phyloP scores from a whole-genome alignment of 1,140 invertebrate species.

The Dendroctonus ponderosae region DNA sequence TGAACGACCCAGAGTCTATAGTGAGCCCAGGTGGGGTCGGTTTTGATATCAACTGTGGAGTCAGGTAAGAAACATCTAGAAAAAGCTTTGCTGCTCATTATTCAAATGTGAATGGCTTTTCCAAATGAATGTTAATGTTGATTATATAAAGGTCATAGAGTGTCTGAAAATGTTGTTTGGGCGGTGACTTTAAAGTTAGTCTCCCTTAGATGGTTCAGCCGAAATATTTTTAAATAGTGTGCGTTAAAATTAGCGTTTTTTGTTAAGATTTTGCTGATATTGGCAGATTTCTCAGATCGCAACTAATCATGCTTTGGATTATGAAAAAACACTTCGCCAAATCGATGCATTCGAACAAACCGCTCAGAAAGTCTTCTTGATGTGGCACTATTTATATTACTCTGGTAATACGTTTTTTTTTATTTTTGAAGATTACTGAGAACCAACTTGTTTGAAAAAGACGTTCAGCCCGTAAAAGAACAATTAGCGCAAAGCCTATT shows the following conservation, averaged over 20 bases:
- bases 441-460: conserved; percentile 94
- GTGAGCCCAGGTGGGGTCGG: conserved; percentile 79
- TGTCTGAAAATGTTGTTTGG: too few relatives aligned
- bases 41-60: conserved; percentile 39
- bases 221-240: too few relatives aligned
- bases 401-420: conserved; percentile 56
- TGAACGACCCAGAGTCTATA: conserved; percentile 86
- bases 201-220: too few relatives aligned
- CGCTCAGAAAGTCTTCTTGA: neutral
- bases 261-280: conserved; percentile 55
- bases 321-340: too few relatives aligned
- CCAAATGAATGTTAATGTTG: too few relatives aligned
- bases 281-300: neutral
- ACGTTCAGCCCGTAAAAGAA: conserved; percentile 95
- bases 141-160: too few relatives aligned
- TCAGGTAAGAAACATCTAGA: conserved; percentile 20
- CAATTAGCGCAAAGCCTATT: conserved; percentile 97
- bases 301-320: too few relatives aligned
- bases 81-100: neutral
- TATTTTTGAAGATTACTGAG: conserved; percentile 69
- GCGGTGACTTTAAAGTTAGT: too few relatives aligned
- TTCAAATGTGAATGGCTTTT: too few relatives aligned
- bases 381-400: neutral
- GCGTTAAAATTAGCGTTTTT: too few relatives aligned
- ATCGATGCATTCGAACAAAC: too few relatives aligned